Base-by-base conservation (phyloP, 1,140 invertebrate species). In the Uloborus diversus region DNA sequence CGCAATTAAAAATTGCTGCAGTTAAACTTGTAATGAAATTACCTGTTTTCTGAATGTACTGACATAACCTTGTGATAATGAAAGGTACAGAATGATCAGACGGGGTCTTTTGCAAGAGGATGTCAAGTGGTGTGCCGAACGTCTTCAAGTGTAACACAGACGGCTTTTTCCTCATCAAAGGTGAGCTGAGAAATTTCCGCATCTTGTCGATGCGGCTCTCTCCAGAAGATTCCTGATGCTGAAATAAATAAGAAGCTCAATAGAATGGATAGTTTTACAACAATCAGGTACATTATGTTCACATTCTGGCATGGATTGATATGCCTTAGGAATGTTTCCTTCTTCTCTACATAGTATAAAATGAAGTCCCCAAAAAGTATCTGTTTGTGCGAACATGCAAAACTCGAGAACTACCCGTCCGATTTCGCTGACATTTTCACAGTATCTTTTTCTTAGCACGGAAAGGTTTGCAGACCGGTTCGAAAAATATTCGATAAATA, bases 21-120 rank as follows among this genome's bases (percentile, higher is more conserved):
- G n/a, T n/a, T n/a, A n/a, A n/a, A n/a, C n/a, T n/a, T n/a, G n/a
- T n/a, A n/a, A n/a, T n/a, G n/a, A n/a, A n/a, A 33, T 56, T 68
- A 81, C 73, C 80, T 61, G 51, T 80, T 30, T 68, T 35, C 37
- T 82, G 80, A 64, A 83, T 83, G 56, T 79, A 83, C 35, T 82
- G 65, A 33, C 83, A 83, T 23, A 83, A 57, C 33, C 85, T 61
- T 13, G 75, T 81, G 17, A 84, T 65, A 13, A 83, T 69, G 28
- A 81, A 84, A 35, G 82, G 82, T 57, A 83, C 76, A 9, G 71
- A 53, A 85, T 85, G 86, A 73, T 78, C 81, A 23, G 68, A 62
- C 13, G 73, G 57, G 25, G 37, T 51, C 20, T 68, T 66, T 71
- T 83, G 80, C 11, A 81, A 42, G 42, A 83, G 51, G 5, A 57